These are phyloP conservation scores for Desmophyllum pertusum DNA, from an alignment of 92 coral and sea anemone species.

Conservation along the genomic window DNA sequence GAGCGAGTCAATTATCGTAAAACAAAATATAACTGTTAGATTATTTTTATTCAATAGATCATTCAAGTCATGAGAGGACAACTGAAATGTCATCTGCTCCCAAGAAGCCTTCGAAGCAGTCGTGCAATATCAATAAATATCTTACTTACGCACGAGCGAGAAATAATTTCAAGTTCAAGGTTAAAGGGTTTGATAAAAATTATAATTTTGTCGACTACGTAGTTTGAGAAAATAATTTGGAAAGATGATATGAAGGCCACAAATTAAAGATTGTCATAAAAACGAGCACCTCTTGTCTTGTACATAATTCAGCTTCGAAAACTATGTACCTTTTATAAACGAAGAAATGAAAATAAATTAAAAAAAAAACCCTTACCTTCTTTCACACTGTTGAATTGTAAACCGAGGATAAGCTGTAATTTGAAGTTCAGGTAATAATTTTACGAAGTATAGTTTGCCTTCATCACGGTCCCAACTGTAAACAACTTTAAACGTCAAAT, in stretches of 20 bases:
- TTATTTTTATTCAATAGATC: not conserved
- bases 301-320: not conserved
- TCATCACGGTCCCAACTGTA: not conserved
- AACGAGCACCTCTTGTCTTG: not conserved
- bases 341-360: not conserved
- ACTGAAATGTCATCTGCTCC: not conserved
- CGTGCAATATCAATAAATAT: not conserved
- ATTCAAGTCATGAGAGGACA: not conserved
- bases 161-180: not conserved
- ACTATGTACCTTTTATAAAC: not conserved
- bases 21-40: not conserved
- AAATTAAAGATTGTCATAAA: not conserved
- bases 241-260: not conserved
- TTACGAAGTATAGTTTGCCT: not conserved
- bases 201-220: not conserved
- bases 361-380: not conserved
- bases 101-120: not conserved
- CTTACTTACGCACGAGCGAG: not conserved
- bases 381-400: not conserved
- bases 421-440: not conserved
- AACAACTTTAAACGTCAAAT: not conserved
- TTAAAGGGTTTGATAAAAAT: not conserved
- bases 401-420: not conserved
- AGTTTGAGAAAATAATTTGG: not conserved
- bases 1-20: not conserved